phyloP scores from a whole-genome alignment of 2,113 vertebrate species.

The Tachuris rubrigastra region DNA sequence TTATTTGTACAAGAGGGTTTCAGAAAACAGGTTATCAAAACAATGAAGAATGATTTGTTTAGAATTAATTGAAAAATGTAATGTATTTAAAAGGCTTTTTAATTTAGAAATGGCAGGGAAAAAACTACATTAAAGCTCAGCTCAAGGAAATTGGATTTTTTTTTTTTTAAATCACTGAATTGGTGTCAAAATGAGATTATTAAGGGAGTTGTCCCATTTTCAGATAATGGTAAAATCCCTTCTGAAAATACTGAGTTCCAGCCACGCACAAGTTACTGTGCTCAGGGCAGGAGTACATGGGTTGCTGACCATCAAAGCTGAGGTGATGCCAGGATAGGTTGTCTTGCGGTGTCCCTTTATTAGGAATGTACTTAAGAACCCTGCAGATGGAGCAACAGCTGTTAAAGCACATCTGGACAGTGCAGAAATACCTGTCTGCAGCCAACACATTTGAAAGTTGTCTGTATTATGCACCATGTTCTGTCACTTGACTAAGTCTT shows the following conservation, averaged over 20 bases:
- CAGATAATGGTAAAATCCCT: not conserved
- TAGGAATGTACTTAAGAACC: not conserved
- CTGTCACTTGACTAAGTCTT: not conserved
- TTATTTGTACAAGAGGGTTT: not conserved
- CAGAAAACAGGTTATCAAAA: not conserved
- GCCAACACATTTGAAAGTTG: not conserved
- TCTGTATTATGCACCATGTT: not conserved
- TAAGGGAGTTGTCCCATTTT: not conserved
- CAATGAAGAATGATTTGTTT: not conserved
- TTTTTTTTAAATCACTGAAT: not conserved
- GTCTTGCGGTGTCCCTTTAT: not conserved
- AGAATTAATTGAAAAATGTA: not conserved
- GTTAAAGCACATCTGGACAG: not conserved
- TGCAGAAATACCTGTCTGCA: not conserved
- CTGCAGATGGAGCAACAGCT: not conserved
- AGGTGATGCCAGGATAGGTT: not conserved
- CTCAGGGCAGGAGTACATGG: not conserved
- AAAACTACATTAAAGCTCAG: not conserved
- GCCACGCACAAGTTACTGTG: accelerated
- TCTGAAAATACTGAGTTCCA: not conserved
- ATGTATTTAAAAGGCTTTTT: not conserved
- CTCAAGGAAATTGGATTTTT: not conserved
- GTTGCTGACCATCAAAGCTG: not conserved
- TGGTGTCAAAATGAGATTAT: not conserved
- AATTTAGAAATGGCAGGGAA: not conserved